These are phyloP conservation scores for Acanthurus lineatus DNA, from an alignment of 2,797 vertebrate genomes.

Conservation along the genomic window DNA sequence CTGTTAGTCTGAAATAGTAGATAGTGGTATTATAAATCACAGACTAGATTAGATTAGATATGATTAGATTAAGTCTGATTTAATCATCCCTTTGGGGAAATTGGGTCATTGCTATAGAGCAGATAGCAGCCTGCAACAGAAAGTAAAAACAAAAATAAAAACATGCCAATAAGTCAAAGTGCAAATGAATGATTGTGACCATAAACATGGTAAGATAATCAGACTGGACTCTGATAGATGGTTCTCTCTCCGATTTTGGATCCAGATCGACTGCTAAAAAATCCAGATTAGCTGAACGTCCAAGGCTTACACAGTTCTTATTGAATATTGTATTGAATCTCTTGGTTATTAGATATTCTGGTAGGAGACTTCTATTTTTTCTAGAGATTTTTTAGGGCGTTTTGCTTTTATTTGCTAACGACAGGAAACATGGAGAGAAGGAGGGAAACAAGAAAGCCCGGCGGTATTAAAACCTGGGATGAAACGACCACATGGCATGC, in stretches of 20 bases:
- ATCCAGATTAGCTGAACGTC: not conserved
- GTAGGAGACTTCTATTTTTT: not conserved
- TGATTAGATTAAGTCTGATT: slow-evolving; percentile 69
- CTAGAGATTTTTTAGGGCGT: not conserved
- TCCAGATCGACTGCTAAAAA: not conserved
- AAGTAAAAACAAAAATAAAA: slow-evolving; percentile 47
- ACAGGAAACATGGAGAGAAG: not conserved
- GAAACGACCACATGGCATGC: not conserved
- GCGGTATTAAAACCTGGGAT: not conserved
- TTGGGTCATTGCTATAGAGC: slow-evolving; percentile 49
- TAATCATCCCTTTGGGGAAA: slow-evolving; percentile 64
- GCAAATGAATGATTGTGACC: slow-evolving; percentile 35
- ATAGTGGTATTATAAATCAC: slow-evolving; percentile 59
- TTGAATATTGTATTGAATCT: not conserved
- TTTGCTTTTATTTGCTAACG: not conserved
- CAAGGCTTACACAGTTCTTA: not conserved
- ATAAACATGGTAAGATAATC: not conserved
- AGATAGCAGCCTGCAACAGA: slow-evolving; percentile 47
- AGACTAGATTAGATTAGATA: slow-evolving; percentile 65
- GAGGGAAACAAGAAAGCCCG: not conserved
- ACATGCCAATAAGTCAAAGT: slow-evolving; percentile 34
- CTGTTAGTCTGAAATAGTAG: slow-evolving; percentile 52
- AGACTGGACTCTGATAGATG: not conserved
- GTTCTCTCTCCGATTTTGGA: not conserved
- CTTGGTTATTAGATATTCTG: not conserved